Evolutionary conservation across 1,140 invertebrate species (phyloP), one percentile per base, ranked within the genome.

Genomic region (Panagrolaimus sp.): DNA sequence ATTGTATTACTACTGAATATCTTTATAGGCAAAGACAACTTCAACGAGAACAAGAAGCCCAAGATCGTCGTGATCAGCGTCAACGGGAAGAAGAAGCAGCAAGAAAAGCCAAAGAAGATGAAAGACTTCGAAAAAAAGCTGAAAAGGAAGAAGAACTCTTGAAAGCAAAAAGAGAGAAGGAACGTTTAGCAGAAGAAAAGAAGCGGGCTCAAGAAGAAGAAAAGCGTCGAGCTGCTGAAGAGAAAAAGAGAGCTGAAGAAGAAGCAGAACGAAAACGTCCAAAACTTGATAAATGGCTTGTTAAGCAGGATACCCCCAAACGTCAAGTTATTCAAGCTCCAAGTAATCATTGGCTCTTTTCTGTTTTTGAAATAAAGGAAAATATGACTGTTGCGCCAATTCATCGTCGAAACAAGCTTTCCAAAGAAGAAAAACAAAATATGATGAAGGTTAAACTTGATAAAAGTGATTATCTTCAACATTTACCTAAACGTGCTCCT

Each of bases 381-480:
- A 90, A 93, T 83, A 94, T 94, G 91, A 88, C 88, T 78, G 75
- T 94, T 65, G 91, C 92, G 4, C 91, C 91, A 0, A 74, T 87
- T 10, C 79, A 58, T 58, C 85, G 90, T 73, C 46, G 52, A 21
- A 28, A 68, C 17, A 10, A n/a, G 14, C 44, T 70, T 26, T 28
- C 24, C 10, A 48, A 45, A 26, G 64, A 71, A 52, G 47, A 68
- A 12, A 64, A 68, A 24, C 63, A 21, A 6, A 68, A 68, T 10
- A 5, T 68, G n/a, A n/a, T 68, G 24, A 21, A 17, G 12, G n/a
- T 38, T 26, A 7, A 28, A 46, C 8, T 68, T 38, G 45, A 68
- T n/a, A 21, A 26, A n/a, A 17, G 47, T 63, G 55, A 28, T 32
- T 28, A 28, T 68, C 47, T 68, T 17, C 24, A 65, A 45, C 7